Conservation (phyloP, 2,113 vertebrate genomes). For the Empidonax alnorum region DNA sequence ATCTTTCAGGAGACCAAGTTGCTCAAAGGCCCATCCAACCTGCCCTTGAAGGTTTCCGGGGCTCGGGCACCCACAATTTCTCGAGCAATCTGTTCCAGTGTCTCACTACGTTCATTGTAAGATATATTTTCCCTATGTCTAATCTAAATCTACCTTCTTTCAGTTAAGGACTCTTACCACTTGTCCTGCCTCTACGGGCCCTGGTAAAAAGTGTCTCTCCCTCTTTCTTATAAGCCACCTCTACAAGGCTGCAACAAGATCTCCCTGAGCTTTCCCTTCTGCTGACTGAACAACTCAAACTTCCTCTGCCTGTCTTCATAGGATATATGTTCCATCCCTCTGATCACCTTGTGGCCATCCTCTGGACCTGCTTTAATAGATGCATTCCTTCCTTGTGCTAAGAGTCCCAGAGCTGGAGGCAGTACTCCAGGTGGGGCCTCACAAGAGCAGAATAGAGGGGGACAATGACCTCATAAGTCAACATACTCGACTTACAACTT, state of each 20-base stretch:
- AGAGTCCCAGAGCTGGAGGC: rapidly evolving
- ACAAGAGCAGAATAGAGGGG: not conserved
- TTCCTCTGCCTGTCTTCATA: not conserved
- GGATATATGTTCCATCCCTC: not conserved
- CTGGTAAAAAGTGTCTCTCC: not conserved
- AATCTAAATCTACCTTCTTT: not conserved
- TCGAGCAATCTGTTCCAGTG: not conserved
- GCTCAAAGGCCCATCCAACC: not conserved
- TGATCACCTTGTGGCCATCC: not conserved
- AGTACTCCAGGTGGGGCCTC: not conserved
- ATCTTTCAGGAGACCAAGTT: not conserved
- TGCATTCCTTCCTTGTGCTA: not conserved
- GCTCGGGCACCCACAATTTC: not conserved
- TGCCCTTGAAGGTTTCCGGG: not conserved
- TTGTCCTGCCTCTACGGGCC: not conserved
- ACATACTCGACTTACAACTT: not conserved
- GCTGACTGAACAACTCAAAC: not conserved
- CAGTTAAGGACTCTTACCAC: not conserved
- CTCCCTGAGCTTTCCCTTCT: not conserved
- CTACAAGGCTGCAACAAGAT: not conserved
- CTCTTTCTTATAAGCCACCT: not conserved
- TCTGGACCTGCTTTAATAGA: not conserved
- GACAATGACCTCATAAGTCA: not conserved
- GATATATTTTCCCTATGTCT: not conserved
- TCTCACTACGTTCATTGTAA: not conserved